Conservation (phyloP, 2,113 vertebrate species). For the Prunella fulvescens region DNA sequence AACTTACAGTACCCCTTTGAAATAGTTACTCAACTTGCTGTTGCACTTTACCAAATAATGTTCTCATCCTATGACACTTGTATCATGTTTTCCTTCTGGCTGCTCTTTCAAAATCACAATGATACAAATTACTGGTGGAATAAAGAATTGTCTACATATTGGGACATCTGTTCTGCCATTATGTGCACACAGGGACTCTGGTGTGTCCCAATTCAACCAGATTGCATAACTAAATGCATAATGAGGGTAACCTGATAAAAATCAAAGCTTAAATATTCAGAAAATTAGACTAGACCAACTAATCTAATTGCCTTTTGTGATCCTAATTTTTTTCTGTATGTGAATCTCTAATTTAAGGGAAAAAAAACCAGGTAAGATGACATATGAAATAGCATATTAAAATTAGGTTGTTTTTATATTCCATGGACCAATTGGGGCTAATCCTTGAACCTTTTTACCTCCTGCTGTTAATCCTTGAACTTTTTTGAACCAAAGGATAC, state of each 20-base stretch:
- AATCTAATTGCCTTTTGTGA: background rate
- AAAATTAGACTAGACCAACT: background rate
- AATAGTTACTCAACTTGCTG: conserved; percentile 19
- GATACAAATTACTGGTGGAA: background rate
- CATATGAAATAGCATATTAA: background rate
- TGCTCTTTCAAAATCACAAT: background rate
- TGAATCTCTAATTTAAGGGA: background rate
- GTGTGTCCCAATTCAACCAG: background rate
- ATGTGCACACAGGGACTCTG: background rate
- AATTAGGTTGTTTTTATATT: background rate
- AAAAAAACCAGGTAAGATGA: accelerated
- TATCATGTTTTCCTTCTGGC: background rate
- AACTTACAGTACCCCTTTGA: background rate
- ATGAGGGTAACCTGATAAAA: background rate
- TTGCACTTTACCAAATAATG: background rate
- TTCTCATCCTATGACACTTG: background rate
- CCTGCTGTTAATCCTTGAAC: background rate
- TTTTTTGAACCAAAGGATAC: background rate
- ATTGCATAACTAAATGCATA: background rate
- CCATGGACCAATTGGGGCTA: background rate
- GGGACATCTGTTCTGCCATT: background rate
- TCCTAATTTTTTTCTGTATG: background rate
- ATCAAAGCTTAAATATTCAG: background rate
- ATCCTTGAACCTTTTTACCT: background rate
- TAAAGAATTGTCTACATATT: background rate